phyloP scores from a whole-genome alignment of 1,140 invertebrate species.

The Achroia grisella region DNA sequence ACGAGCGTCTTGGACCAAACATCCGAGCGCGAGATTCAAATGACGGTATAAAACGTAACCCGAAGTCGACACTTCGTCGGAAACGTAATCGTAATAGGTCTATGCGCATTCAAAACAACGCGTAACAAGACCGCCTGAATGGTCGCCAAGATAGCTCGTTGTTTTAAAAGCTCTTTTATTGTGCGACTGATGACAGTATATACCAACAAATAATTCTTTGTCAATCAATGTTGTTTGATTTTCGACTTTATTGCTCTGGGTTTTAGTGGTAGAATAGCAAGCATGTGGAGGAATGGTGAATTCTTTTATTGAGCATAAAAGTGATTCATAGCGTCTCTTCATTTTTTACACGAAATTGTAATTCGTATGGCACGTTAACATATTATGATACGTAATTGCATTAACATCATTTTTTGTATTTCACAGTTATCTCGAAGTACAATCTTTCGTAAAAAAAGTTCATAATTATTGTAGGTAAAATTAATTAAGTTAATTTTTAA shows the following conservation, averaged over 20 bases:
- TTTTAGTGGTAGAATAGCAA: background rate
- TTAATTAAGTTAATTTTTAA: too few species aligned
- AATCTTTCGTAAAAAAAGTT: too few species aligned
- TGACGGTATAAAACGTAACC: constrained; percentile 69
- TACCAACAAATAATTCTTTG: constrained; percentile 1
- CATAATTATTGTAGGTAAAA: too few species aligned
- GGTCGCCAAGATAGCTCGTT: constrained; percentile 47
- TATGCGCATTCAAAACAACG: constrained; percentile 66
- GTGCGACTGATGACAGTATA: constrained; percentile 32
- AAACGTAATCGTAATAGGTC: constrained; percentile 64
- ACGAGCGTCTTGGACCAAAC: constrained; percentile 64
- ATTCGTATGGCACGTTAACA: too few species aligned
- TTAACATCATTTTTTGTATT: too few species aligned
- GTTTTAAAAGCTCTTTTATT: constrained; percentile 67
- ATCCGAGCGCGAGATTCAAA: constrained; percentile 69
- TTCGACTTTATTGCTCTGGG: constrained; percentile 6
- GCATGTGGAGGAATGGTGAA: background rate
- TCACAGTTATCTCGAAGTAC: too few species aligned
- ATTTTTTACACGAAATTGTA: constrained; percentile 8
- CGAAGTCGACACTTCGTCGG: constrained; percentile 66
- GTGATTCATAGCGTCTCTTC: constrained; percentile 15
- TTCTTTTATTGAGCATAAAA: background rate
- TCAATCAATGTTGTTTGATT: constrained; percentile 12
- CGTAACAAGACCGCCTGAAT: constrained; percentile 57
- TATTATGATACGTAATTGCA: too few species aligned